Conservation (phyloP, 2,888 invertebrate species). For the Mesoligia furuncula region DNA sequence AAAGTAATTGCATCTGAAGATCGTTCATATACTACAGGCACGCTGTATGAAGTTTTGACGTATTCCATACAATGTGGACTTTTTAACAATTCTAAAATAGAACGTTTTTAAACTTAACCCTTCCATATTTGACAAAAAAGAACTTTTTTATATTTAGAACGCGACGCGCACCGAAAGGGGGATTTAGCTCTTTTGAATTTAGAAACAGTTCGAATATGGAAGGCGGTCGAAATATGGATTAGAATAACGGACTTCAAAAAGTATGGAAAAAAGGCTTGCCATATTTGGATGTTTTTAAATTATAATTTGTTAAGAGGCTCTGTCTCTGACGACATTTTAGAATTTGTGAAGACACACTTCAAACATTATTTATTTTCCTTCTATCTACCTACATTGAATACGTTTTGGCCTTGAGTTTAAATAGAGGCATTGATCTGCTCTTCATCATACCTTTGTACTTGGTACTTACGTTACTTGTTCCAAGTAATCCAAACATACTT, state of each 20-base stretch:
- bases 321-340: constrained; percentile 45
- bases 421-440: constrained; percentile 40
- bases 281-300: constrained; percentile 63
- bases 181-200: constrained; percentile 88
- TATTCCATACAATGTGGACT: constrained; percentile 90
- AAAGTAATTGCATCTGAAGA: constrained; percentile 41
- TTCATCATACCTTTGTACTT: constrained; percentile 34
- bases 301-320: constrained; percentile 58
- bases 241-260: constrained; percentile 76
- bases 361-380: constrained; percentile 36
- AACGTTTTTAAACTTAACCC: constrained; percentile 90
- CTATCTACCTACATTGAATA: constrained; percentile 16
- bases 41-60: constrained; percentile 88
- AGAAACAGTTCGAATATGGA: constrained; percentile 86
- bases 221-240: constrained; percentile 81
- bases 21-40: constrained; percentile 73
- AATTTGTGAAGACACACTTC: constrained; percentile 43
- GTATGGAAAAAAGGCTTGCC: constrained; percentile 62
- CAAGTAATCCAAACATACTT: constrained; percentile 8
- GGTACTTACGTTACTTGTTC: constrained; percentile 31
- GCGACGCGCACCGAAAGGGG: constrained; percentile 86
- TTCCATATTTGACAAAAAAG: constrained; percentile 90
- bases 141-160: constrained; percentile 89
- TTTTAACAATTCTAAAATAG: constrained; percentile 90
- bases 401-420: constrained; percentile 41